Percentiles rank a stretch among this genome's conserved stretches.
These are phyloP conservation scores for Myanophis thanlyinensis DNA, from an alignment of 2,113 vertebrate genomes.

Conservation along the genomic window DNA sequence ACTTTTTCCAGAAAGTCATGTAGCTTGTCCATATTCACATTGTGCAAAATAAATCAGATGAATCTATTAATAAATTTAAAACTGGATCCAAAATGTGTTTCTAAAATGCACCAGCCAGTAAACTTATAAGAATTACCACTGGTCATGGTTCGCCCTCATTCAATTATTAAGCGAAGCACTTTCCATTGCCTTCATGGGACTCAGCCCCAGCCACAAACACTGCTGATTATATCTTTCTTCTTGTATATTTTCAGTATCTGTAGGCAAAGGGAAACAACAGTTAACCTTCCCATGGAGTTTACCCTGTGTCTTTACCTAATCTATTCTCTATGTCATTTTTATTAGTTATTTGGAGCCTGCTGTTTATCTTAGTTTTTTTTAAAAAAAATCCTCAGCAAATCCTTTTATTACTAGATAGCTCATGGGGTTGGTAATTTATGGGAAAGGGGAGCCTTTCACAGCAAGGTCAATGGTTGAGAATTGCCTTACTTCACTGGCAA, in stretches of 20 bases:
- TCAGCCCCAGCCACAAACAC: background rate
- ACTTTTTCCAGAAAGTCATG: background rate
- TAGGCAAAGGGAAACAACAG: constrained; percentile 33
- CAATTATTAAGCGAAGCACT: background rate
- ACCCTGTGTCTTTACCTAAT: constrained; percentile 25
- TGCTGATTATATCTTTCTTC: background rate
- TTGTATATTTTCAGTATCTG: constrained; percentile 4
- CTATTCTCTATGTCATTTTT: constrained; percentile 44
- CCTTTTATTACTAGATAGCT: constrained; percentile 23
- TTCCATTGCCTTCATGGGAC: background rate
- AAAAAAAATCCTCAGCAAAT: constrained; percentile 27
- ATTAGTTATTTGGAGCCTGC: constrained; percentile 36
- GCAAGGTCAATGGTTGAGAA: constrained; percentile 24
- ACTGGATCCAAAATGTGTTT: background rate
- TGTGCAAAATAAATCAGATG: background rate
- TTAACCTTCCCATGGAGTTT: constrained; percentile 49
- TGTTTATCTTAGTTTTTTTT: constrained; percentile 42
- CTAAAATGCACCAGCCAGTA: background rate
- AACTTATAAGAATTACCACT: background rate
- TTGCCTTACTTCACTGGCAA: background rate
- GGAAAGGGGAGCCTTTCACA: constrained; percentile 2
- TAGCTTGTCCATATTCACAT: background rate
- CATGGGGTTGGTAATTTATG: constrained; percentile 31
- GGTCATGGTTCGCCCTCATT: background rate
- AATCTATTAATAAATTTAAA: background rate